A percentile compares a stretch with the other conserved stretches of the same genome.
Conservation (phyloP, 2,888 invertebrate species). For the Muscina levida region DNA sequence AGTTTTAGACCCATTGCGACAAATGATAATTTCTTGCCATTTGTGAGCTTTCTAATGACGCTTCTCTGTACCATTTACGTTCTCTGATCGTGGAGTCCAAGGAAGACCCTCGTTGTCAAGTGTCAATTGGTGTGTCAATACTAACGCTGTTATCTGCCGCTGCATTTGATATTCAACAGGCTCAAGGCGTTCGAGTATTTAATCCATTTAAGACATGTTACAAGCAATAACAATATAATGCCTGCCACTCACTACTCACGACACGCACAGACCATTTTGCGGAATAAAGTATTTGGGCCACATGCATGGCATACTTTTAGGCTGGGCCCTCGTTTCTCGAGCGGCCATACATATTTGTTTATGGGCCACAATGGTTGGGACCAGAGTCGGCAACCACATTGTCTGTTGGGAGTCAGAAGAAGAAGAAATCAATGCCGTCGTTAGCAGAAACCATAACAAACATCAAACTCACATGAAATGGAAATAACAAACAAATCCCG, state of each 20-base stretch:
- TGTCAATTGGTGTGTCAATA: constrained; percentile 9
- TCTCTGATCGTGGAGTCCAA: background rate
- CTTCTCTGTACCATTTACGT: no score
- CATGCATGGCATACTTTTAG: constrained; percentile 44
- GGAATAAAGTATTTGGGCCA: constrained; percentile 20
- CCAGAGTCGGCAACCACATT: no score
- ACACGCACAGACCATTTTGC: background rate
- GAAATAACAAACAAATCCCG: constrained; percentile 75
- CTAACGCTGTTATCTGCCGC: constrained; percentile 16
- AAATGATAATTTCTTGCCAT: no score
- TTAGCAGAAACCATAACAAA: constrained; percentile 48
- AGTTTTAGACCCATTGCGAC: no score
- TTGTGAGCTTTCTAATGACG: no score
- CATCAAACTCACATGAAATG: constrained; percentile 54
- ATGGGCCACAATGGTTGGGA: background rate
- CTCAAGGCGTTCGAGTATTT: constrained; percentile 29
- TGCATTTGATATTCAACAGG: constrained; percentile 46
- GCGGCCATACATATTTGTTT: constrained; percentile 1
- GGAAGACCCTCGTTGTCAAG: background rate
- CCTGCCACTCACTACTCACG: constrained; percentile 19
- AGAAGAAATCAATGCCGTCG: constrained; percentile 52
- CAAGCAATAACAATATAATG: constrained; percentile 33
- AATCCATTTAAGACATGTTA: constrained; percentile 40
- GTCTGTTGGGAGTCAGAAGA: background rate
- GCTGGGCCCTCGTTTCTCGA: background rate